These are phyloP conservation scores for Eutolmus rufibarbis DNA, from an alignment of 2,888 invertebrate species.

Conservation along the genomic window DNA sequence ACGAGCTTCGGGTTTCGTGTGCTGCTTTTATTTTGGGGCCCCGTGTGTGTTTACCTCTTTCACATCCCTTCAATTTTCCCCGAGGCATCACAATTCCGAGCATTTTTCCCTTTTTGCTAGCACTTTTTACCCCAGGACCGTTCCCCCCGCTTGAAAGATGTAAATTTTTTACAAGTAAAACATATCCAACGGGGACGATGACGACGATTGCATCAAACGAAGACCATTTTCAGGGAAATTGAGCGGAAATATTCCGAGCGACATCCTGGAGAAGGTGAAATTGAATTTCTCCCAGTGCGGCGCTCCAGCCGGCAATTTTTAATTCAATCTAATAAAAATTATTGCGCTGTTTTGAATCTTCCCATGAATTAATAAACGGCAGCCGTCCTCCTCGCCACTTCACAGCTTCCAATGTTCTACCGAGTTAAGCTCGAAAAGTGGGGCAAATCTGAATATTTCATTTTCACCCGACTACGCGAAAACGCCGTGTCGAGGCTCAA, in stretches of 20 bases:
- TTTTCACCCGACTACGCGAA: not conserved
- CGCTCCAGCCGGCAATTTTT: not conserved
- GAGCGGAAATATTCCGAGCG: conserved; percentile 20
- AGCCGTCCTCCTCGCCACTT: not conserved
- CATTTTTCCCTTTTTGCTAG: conserved; percentile 3
- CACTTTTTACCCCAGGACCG: not conserved
- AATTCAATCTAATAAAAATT: conserved; percentile 32
- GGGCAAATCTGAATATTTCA: not conserved
- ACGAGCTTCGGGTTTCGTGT: not conserved
- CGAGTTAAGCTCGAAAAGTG: not conserved
- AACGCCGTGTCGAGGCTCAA: not conserved
- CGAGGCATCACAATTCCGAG: conserved; percentile 22
- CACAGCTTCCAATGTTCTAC: not conserved
- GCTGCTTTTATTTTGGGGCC: conserved; percentile 9
- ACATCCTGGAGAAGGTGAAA: not conserved
- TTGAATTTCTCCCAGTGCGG: conserved; percentile 12
- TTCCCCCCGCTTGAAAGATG: not conserved
- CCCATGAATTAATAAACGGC: not conserved
- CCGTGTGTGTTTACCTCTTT: conserved; percentile 1
- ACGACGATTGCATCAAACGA: conserved; percentile 36
- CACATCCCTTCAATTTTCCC: conserved; percentile 29
- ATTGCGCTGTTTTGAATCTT: not conserved
- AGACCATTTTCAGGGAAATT: conserved; percentile 38
- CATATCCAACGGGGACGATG: conserved; percentile 29
- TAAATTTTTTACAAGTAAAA: conserved; percentile 39